Base-by-base conservation (phyloP, 2,888 invertebrate genomes). In the Acrobasis suavella region DNA sequence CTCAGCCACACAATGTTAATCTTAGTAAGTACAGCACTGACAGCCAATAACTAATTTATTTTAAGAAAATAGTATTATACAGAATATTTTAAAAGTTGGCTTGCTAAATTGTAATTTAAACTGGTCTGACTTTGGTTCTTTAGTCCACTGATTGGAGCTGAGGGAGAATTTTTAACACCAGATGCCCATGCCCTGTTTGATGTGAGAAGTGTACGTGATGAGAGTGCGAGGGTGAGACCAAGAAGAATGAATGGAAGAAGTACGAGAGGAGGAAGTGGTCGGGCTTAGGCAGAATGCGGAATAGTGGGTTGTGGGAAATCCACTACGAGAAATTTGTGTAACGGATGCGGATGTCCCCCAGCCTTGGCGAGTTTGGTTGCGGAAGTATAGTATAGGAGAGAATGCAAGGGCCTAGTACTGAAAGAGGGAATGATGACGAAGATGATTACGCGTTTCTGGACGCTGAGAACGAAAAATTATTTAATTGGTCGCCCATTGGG, bases 311-410 rank as follows among this genome's bases (percentile, higher is more conserved):
- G 16, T 63, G 55, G 63, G 63, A 17, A 38, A 64, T 51, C 64
- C 64, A 60, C 60, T 60, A 3, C 56, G 38, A 12, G 60, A 63
- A 39, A 60, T 60, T 39, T 55, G 55, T 54, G 38, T n/a, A 17
- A 60, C 42, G 42, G 63, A 63, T 39, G 63, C 59, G 16, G 63
- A 59, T 17, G 63, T 63, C 14, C 63, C 8, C 49, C 58, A 42
- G 62, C 52, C 39, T 58, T 62, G 46, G 62, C 52, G 54, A 52
- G 58, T 63, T 50, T 63, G 52, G 60, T 32, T 61, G 58, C 37
- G 62, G 64, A 64, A 62, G 64, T 64, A 16, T 42, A 58, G 51
- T 61, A 61, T 46, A 61, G 46, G 42, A 61, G 62, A 55, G 64
- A 38, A 12, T 54, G 46, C 62, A 54, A 62, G 64, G 51, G 39